Conservation (phyloP, 2,113 vertebrate species). For the Nestor notabilis region DNA sequence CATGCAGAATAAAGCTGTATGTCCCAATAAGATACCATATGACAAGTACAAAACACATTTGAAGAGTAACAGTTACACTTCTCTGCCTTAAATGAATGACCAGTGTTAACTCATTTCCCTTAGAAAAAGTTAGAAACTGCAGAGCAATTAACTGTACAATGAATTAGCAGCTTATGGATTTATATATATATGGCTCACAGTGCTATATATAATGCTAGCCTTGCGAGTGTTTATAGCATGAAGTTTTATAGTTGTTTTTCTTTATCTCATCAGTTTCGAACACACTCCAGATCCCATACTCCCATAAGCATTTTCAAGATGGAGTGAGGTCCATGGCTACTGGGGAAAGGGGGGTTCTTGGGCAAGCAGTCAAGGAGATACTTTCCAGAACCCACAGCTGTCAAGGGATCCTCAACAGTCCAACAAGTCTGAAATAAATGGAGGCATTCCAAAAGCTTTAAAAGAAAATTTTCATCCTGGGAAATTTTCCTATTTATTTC, state of each 20-base stretch:
- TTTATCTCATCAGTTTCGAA: conserved; percentile 67
- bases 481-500: conserved; percentile 72
- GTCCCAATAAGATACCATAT: neutral
- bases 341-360: conserved; percentile 46
- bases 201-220: conserved; percentile 5
- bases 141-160: conserved; percentile 39
- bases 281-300: conserved; percentile 45
- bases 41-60: neutral
- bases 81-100: neutral
- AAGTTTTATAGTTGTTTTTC: conserved; percentile 68
- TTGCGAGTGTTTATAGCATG: conserved; percentile 52
- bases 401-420: conserved; percentile 67
- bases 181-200: neutral
- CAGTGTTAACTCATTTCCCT: neutral
- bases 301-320: conserved; percentile 61
- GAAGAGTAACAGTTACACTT: neutral
- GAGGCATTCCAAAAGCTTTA: conserved; percentile 67
- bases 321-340: conserved; percentile 65
- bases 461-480: conserved; percentile 67
- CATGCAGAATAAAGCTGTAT: neutral
- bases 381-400: conserved; percentile 70
- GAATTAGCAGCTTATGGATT: conserved; percentile 56
- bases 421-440: conserved; percentile 64
- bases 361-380: conserved; percentile 56
- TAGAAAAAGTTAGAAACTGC: neutral